Conservation (phyloP, 2,113 vertebrate species). For the Daubentonia madagascariensis region DNA sequence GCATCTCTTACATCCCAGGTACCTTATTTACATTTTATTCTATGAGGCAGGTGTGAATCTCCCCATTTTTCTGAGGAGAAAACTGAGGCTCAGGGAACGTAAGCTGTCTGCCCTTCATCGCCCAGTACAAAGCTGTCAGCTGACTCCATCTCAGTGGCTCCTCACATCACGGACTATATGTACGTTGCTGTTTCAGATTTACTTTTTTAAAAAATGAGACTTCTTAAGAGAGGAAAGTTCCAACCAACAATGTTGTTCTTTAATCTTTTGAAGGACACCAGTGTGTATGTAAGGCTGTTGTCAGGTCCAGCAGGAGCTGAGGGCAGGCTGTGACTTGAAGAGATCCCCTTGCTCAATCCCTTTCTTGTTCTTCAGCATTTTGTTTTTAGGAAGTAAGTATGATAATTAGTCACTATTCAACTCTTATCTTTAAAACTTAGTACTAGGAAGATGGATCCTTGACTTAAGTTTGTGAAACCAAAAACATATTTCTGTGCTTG, state of each 20-base stretch:
- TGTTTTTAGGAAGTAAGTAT: not conserved
- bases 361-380: slow-evolving; percentile 34
- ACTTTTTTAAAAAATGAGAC: not conserved
- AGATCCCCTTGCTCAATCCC: slow-evolving; percentile 28
- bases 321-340: not conserved
- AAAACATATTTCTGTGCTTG: not conserved
- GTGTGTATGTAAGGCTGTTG: not conserved
- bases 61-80: not conserved
- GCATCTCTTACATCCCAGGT: not conserved
- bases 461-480: not conserved
- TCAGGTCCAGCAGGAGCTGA: not conserved
- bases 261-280: not conserved
- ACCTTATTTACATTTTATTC: not conserved
- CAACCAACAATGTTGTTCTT: not conserved
- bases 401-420: not conserved
- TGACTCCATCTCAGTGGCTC: not conserved
- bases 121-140: not conserved
- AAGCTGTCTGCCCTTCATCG: not conserved
- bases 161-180: not conserved
- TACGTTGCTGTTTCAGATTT: not conserved
- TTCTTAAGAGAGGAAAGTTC: not conserved
- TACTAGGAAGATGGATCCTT: not conserved
- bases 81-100: not conserved
- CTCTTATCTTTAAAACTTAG: not conserved
- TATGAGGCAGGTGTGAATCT: not conserved